Evolutionary conservation across 2,113 vertebrate genomes (phyloP).

Genomic region (Lota lota): DNA sequence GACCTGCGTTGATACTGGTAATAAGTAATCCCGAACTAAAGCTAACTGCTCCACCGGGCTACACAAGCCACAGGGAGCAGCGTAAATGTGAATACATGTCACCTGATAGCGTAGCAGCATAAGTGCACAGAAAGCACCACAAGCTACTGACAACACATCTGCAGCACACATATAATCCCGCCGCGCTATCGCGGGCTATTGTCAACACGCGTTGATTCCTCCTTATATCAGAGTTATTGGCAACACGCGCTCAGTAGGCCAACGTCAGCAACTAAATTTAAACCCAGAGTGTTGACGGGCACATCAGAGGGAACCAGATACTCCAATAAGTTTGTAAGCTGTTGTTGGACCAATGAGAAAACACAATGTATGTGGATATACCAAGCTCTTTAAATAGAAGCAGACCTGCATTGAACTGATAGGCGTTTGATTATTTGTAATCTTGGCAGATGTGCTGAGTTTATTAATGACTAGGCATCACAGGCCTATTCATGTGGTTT

Average conservation of each 20-base stretch:
- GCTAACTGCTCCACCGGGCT: neutral
- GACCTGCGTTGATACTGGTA: neutral
- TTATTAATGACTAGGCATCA: no score
- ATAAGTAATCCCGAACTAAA: neutral
- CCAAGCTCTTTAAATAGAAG: neutral
- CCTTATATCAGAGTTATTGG: neutral
- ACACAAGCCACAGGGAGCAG: neutral
- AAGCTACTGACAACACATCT: neutral
- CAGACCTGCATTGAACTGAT: neutral
- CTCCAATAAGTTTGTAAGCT: neutral
- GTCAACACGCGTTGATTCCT: neutral
- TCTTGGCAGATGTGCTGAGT: no score
- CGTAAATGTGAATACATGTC: neutral
- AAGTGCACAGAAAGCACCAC: neutral
- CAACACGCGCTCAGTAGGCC: neutral
- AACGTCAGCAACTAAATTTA: neutral
- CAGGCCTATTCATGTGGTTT: no score
- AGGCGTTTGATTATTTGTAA: no score
- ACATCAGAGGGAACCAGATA: neutral
- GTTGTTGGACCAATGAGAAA: neutral
- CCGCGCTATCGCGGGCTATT: neutral
- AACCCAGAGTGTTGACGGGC: neutral
- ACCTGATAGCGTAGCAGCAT: neutral
- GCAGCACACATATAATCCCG: neutral
- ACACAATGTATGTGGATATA: neutral